Percentiles rank a stretch among this genome's conserved stretches.
These are phyloP conservation scores for Nineta flava DNA, from an alignment of 2,888 invertebrate genomes.

Conservation along the genomic window DNA sequence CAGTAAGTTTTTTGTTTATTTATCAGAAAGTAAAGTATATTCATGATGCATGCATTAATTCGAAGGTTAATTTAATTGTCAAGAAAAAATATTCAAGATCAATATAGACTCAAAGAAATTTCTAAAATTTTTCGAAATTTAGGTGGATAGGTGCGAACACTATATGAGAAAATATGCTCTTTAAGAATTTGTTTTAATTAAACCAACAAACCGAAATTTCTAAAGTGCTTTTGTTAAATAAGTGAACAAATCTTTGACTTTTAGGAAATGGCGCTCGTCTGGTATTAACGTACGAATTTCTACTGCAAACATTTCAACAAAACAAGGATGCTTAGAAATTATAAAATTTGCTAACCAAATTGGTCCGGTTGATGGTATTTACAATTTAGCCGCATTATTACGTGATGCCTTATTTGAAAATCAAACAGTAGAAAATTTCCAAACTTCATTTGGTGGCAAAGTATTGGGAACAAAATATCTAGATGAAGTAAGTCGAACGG, in stretches of 20 bases:
- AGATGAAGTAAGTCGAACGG: constrained; percentile 44
- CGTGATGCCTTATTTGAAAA: constrained; percentile 63
- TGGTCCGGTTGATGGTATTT: constrained; percentile 67
- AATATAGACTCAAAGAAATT: too few species aligned
- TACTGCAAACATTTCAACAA: constrained; percentile 52
- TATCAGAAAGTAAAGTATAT: too few species aligned
- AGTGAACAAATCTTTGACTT: constrained; percentile 5
- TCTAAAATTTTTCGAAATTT: too few species aligned
- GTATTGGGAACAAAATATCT: constrained; percentile 64
- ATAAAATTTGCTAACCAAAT: constrained; percentile 43
- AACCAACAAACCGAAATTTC: too few species aligned
- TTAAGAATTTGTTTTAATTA: too few species aligned
- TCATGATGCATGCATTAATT: too few species aligned
- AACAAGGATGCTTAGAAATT: constrained; percentile 51
- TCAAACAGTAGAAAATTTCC: constrained; percentile 52
- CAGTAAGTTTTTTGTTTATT: constrained; percentile 27
- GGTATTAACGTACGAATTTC: constrained; percentile 53
- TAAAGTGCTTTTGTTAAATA: too few species aligned
- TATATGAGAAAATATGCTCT: background rate
- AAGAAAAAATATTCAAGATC: background rate
- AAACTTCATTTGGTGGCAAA: constrained; percentile 57
- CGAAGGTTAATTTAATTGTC: too few species aligned
- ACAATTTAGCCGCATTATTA: constrained; percentile 74
- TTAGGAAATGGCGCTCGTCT: constrained; percentile 51
- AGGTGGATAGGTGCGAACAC: background rate